Percentiles rank a stretch among this genome's conserved stretches.
Conservation (phyloP, 2,888 invertebrate genomes). For the Eremobia ochroleuca region DNA sequence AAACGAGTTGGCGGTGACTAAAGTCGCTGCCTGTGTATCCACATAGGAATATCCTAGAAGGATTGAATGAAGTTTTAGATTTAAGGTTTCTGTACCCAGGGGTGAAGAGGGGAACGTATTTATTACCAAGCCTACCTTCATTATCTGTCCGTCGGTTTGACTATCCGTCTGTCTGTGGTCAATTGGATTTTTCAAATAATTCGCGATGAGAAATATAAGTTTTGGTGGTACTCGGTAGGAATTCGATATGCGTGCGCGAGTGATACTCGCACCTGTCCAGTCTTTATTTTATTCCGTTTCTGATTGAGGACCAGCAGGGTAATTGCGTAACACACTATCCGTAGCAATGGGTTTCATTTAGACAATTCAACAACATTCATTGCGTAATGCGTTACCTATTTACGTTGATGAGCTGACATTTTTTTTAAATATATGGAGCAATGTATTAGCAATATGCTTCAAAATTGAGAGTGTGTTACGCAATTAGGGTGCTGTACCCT, state of each 20-base stretch:
- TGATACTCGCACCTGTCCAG: not conserved
- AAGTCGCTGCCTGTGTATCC: not conserved
- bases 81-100: not conserved
- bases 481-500: too few species aligned
- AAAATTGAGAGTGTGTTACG: too few species aligned
- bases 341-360: too few species aligned
- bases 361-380: too few species aligned
- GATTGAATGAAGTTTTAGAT: not conserved
- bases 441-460: too few species aligned
- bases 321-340: too few species aligned
- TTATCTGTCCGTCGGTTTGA: not conserved
- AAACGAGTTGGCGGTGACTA: not conserved
- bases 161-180: not conserved
- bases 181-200: not conserved
- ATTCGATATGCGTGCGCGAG: not conserved
- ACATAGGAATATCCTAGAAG: not conserved
- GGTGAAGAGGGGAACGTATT: not conserved
- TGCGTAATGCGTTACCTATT: too few species aligned
- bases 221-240: not conserved
- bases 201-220: not conserved
- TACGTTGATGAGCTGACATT: too few species aligned
- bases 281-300: not conserved
- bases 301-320: not conserved
- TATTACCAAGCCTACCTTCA: not conserved
- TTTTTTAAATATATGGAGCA: too few species aligned